Conservation (phyloP, 1,140 invertebrate genomes). For the Acromyrmex echinatior region DNA sequence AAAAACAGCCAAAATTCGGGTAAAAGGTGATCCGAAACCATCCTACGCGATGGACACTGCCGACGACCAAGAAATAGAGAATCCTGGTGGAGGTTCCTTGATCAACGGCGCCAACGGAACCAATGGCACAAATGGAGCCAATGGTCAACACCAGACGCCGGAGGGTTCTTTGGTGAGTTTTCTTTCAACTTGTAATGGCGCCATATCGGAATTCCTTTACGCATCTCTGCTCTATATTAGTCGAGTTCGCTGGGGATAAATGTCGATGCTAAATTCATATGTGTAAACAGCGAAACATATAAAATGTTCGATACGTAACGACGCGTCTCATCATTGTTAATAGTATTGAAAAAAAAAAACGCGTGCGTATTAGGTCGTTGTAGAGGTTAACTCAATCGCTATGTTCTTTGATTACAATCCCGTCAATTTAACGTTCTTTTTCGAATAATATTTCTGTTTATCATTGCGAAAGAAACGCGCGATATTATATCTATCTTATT, state of each 20-base stretch:
- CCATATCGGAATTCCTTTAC: not conserved
- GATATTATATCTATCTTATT: not conserved
- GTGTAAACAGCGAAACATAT: not conserved
- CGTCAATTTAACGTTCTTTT: not conserved
- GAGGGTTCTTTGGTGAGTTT: slow-evolving; percentile 1
- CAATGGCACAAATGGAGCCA: slow-evolving; percentile 6
- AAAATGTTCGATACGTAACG: not conserved
- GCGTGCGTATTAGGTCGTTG: not conserved
- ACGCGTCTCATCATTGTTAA: slow-evolving; percentile 4
- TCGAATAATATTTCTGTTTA: not conserved
- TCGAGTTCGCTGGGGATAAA: not conserved
- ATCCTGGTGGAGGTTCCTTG: slow-evolving; percentile 68
- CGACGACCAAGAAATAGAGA: slow-evolving; percentile 90
- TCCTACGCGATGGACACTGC: slow-evolving; percentile 93
- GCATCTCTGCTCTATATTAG: too few species aligned
- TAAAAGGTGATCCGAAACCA: slow-evolving; percentile 95
- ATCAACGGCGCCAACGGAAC: not conserved
- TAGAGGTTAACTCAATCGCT: not conserved
- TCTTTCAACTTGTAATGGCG: not conserved
- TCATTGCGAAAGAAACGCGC: not conserved
- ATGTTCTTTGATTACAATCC: too few species aligned
- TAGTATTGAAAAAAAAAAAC: not conserved
- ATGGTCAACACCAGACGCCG: slow-evolving; percentile 14
- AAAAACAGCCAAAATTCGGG: slow-evolving; percentile 94
- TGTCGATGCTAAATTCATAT: not conserved